Base-by-base conservation (phyloP, 2,797 vertebrate genomes). In the Luscinia luscinia region DNA sequence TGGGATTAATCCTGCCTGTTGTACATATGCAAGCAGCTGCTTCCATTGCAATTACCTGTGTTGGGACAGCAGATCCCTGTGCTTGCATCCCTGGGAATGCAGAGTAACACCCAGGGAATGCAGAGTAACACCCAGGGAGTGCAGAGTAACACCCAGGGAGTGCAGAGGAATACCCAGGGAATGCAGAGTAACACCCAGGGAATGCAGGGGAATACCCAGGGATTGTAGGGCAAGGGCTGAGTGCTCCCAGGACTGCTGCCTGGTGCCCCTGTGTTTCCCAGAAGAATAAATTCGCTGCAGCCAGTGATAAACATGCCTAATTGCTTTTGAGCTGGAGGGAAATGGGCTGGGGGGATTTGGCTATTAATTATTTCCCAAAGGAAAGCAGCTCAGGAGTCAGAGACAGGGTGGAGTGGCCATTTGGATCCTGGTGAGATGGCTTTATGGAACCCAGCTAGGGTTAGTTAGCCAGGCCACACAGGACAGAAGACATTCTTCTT, bases 251-350 rank as follows among this genome's bases (percentile, higher is more conserved):
- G 32, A 40, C 78, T 90, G 61, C 61, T 55, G 49, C 41, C 84
- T 83, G 21, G 32, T 58, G 43, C 27, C 48, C 40, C 38, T 13
- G 63, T 74, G 51, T 79, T 80, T 78, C 87, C 68, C 76, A 72
- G 57, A 3, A 75, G 55, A 86, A 93, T 43, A 88, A 88, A 88
- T 28, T 62, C 1, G 21, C 57, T 40, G 54, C 36, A 75, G 45
- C 4, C 15, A 91, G 52, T 57, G 66, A 86, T 57, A 91, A 93
- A 95, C 64, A 90, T 11, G 52, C 11, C 38, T 93, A 91, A 83
- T 66, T 93, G 76, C 52, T 93, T 93, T 54, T n/a, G 73, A 92
- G 63, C 63, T 90, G 61, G 48, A 91, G 34, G 41, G 48, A 88
- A 88, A 88, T 54, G 87, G 68, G 0, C 8, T 36, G 27, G 17